Base-by-base conservation (phyloP, 1,140 invertebrate species). In the Sitophilus oryzae region DNA sequence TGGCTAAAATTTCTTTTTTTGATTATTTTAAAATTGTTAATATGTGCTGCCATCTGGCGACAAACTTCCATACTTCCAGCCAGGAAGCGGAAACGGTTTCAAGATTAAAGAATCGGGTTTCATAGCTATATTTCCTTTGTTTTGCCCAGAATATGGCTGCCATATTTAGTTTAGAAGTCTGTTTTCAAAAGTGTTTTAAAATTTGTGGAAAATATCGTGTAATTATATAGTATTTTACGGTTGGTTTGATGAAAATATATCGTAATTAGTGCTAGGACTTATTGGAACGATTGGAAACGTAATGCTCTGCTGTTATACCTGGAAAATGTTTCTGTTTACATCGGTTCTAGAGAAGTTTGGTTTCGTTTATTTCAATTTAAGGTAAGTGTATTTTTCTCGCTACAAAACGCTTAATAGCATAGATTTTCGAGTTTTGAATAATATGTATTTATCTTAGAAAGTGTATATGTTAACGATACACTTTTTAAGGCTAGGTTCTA, bases 101-200 rank as follows among this genome's bases (percentile, higher is more conserved):
- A 61, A 64, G 66, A 63, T 62, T 70, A 67, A 62, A 52, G 59
- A 62, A 63, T 51, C 60, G 62, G 56, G 66, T 65, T 71, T 71
- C 67, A 47, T 68, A 63, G 67, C 66, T 71, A 71, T 59, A 65
- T 69, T 70, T 71, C 68, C 69, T 71, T 71, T 71, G 69, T 71
- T 71, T 71, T 71, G 67, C 58, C 70, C 64, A 63, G 68, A 71
- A 71, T 71, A 71, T 71, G 69, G 69, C 68, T 71, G 69, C 69
- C 69, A 71, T 71, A 70, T 70, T 71, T 71, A 71, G 68, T 66
- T 71, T 71, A 70, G 68, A 69, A 70, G 69, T 70, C 68, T 71
- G 67, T 71, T 71, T 71, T 71, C 62, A 68, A 69, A 71, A 66
- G 63, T 65, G 62, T 63, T 61, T 52, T 63, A 61, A 58, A 61